Percentiles rank a stretch among this genome's conserved stretches.
These are phyloP conservation scores for Anomalospiza imberbis DNA, from an alignment of 2,797 vertebrate species.

Conservation along the genomic window DNA sequence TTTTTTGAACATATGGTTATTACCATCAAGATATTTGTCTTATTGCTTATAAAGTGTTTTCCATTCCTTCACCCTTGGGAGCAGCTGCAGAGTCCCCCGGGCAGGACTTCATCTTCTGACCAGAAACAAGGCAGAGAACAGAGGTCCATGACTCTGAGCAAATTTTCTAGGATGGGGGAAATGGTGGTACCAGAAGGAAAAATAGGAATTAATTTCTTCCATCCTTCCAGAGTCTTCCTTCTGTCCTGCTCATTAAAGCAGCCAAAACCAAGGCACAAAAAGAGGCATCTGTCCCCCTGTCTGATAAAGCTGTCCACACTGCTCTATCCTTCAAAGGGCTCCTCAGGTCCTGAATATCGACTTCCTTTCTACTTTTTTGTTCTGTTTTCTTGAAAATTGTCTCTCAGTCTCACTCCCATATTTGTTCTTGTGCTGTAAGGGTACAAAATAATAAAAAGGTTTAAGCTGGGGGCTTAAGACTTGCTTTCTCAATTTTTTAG, in stretches of 20 bases:
- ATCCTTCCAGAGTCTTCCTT: neutral
- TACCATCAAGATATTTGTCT: neutral
- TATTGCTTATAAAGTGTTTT: neutral
- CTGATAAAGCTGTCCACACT: neutral
- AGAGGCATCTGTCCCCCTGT: neutral
- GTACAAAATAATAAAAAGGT: neutral
- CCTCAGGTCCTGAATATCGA: accelerated
- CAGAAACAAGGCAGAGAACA: neutral
- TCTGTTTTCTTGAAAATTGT: neutral
- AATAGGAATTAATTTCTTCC: neutral
- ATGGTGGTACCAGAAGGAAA: neutral
- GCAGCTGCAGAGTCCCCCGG: neutral
- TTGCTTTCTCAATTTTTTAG: neutral
- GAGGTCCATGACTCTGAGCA: neutral
- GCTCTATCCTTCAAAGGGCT: neutral
- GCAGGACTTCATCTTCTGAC: neutral
- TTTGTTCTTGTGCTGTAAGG: neutral
- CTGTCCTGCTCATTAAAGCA: neutral
- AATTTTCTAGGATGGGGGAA: neutral
- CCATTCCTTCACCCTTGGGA: neutral
- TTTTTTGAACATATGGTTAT: neutral
- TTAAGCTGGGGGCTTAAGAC: neutral
- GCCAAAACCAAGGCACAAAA: neutral
- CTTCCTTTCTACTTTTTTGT: neutral
- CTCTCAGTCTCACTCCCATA: neutral